Evolutionary conservation across 2,888 invertebrate species (phyloP).

Genomic region (Hydriomena furcata): DNA sequence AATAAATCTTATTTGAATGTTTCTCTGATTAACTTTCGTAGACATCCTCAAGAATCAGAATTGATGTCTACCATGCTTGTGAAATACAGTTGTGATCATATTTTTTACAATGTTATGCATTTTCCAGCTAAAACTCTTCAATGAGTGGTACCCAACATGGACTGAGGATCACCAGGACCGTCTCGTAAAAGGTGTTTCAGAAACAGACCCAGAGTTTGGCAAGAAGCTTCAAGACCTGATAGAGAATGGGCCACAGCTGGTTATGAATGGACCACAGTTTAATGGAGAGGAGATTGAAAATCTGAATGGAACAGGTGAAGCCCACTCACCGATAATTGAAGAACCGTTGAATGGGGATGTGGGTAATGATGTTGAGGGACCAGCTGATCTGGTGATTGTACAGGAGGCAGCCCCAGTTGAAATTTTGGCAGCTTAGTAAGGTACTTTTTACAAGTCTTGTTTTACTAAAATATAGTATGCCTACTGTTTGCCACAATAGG

Average conservation of each 20-base stretch:
- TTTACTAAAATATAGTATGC: too few relatives aligned
- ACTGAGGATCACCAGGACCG: conserved; percentile 87
- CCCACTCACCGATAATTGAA: conserved; percentile 48
- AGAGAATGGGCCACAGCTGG: conserved; percentile 54
- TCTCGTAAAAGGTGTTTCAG: conserved; percentile 87
- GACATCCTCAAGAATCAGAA: too few relatives aligned
- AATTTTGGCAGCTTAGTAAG: conserved; percentile 73
- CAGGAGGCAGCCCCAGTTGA: conserved; percentile 66
- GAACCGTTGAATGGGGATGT: conserved; percentile 29
- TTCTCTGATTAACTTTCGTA: too few relatives aligned
- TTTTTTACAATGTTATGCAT: not conserved
- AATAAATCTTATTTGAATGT: too few relatives aligned
- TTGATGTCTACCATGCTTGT: too few relatives aligned
- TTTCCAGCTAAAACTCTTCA: conserved; percentile 89
- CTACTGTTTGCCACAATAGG: too few relatives aligned
- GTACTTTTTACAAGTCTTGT: not conserved
- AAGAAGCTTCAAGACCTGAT: conserved; percentile 85
- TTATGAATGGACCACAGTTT: conserved; percentile 57
- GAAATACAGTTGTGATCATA: too few relatives aligned
- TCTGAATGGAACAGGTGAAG: conserved; percentile 59
- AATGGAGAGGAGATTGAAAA: conserved; percentile 74
- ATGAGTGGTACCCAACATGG: conserved; percentile 93
- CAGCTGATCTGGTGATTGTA: conserved; percentile 37
- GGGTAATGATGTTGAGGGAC: conserved; percentile 26
- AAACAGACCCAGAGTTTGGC: conserved; percentile 88